A percentile compares a stretch with the other conserved stretches of the same genome.
phyloP scores from a whole-genome alignment of 2,797 vertebrate species.

The Iguana delicatissima region DNA sequence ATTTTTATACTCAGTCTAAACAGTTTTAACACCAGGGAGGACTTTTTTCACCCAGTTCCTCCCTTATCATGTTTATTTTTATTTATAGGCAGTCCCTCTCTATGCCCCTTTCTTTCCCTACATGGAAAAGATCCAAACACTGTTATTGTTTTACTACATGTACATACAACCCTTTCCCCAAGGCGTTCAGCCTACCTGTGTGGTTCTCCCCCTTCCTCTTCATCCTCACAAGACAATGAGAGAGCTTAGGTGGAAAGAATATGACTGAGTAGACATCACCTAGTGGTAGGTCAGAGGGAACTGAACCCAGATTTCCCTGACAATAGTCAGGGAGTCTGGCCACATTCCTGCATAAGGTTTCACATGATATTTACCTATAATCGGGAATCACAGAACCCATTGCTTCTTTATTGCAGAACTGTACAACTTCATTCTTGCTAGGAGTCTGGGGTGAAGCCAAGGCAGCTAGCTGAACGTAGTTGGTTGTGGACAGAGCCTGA shows the following conservation, averaged over 20 bases:
- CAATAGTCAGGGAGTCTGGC: background rate
- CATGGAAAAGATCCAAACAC: too few species aligned
- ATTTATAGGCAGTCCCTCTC: background rate
- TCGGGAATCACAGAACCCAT: background rate
- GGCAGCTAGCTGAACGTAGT: background rate
- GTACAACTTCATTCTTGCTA: background rate
- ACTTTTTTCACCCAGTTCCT: background rate
- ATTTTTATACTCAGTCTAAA: background rate
- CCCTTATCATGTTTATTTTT: background rate
- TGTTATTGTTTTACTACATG: background rate
- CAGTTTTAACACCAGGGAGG: background rate
- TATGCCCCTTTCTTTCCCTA: background rate
- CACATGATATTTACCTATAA: background rate
- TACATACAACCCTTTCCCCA: background rate
- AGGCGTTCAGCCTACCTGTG: background rate
- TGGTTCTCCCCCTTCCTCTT: background rate
- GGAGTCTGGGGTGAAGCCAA: accelerated
- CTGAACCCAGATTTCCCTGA: background rate
- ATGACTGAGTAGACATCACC: background rate
- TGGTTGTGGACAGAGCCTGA: background rate
- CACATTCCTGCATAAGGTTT: background rate
- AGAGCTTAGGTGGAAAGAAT: background rate
- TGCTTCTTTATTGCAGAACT: background rate
- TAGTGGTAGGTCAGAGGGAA: background rate
- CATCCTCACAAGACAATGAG: background rate